phyloP scores from a whole-genome alignment of 2,797 vertebrate genomes.

The Lycodopsis pacificus region DNA sequence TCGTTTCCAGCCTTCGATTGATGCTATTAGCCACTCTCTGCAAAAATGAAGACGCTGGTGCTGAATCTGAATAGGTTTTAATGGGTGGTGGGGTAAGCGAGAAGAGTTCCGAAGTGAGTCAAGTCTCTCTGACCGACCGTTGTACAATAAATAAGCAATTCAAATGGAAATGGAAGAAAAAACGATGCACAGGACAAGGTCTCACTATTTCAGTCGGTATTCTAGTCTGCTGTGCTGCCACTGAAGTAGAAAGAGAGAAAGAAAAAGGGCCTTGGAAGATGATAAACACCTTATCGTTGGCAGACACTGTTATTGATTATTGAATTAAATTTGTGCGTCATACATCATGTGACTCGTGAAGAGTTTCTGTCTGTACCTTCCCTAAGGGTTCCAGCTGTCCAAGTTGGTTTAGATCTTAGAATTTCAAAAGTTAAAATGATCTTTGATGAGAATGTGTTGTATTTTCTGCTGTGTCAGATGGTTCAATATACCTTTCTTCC shows the following conservation, averaged over 20 bases:
- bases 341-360: constrained; percentile 64
- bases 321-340: constrained; percentile 75
- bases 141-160: constrained; percentile 71
- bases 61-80: constrained; percentile 60
- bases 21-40: constrained; percentile 68
- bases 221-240: constrained; percentile 34
- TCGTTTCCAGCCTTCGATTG: constrained; percentile 67
- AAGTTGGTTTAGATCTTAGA: constrained; percentile 29
- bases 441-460: constrained; percentile 28
- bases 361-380: constrained; percentile 47
- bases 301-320: constrained; percentile 81
- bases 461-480: constrained; percentile 36
- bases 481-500: constrained; percentile 23
- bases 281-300: constrained; percentile 72
- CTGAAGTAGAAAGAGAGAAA: constrained; percentile 32
- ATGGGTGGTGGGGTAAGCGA: constrained; percentile 35
- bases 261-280: constrained; percentile 51
- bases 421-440: constrained; percentile 7
- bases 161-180: constrained; percentile 71
- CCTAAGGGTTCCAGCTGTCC: constrained; percentile 56
- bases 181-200: constrained; percentile 54
- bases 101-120: constrained; percentile 51
- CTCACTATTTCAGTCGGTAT: constrained; percentile 40
- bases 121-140: constrained; percentile 17
- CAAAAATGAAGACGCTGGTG: constrained; percentile 52